Evolutionary conservation across 92 coral and sea anemone genomes (phyloP), one percentile per base, ranked within the genome.

Genomic region (Epizoanthus rinbou): DNA sequence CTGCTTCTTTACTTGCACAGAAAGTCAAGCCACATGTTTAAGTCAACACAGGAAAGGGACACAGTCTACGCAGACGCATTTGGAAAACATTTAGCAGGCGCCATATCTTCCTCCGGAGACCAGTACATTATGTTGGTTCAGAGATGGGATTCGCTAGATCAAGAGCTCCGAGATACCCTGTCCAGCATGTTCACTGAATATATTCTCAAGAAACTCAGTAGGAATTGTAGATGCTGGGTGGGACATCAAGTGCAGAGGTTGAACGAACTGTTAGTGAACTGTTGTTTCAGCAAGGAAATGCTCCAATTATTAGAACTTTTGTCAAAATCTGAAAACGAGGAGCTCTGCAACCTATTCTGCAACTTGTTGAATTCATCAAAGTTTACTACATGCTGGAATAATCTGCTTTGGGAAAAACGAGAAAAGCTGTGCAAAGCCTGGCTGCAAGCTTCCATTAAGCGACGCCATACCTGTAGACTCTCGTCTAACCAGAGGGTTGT

Each of bases 341-440:
- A 76, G 7, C 69, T 76, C 60, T 3, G 39, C 56, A 37, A 59
- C 3, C 69, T 76, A 7, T 76, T 76, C 56, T 3, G 45, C 9
- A 7, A 13, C 56, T 23, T 76, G n/a, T 59, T 76, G 39, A 3
- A 22, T 37, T 35, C 54, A 16, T 16, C 69, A 58, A 3, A 39
- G 28, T 16, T 76, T 18, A 31, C 69, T 3, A 19, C 59, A 23
- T 76, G 69, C 69, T 76, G 81, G 81, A 39, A 35, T 18, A 60
- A 19, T 18, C 17, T 76, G 6, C 2, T 0, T 11, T 18, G 23
- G 1, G 69, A 76, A 8, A 59, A 76, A 37, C 81, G 57, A 41
- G 16, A 76, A 69, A 59, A 59, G n/a, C 22, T 76, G 56, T 76
- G 81, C 69, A 59, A 18, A 23, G 17, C 52, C 11, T 76, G 81